phyloP scores from a whole-genome alignment of 2,113 vertebrate genomes.

The Odocoileus hemionus region DNA sequence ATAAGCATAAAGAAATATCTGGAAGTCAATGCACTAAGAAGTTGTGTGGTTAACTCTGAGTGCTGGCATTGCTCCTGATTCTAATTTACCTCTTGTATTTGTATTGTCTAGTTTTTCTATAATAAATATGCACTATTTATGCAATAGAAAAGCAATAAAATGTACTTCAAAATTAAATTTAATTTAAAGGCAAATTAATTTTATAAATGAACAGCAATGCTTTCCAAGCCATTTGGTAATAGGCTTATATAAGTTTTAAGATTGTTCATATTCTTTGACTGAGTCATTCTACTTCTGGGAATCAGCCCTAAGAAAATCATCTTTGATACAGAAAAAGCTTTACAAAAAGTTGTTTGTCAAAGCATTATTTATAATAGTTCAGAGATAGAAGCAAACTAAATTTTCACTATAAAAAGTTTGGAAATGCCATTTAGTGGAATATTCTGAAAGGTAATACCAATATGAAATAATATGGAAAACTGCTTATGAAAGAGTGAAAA shows the following conservation, averaged over 20 bases:
- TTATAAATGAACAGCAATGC: conserved; percentile 43
- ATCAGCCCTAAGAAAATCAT: conserved; percentile 32
- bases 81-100: neutral
- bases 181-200: conserved; percentile 59
- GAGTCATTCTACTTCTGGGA: conserved; percentile 33
- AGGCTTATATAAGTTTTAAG: conserved; percentile 8
- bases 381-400: neutral
- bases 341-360: conserved; percentile 24
- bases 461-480: neutral
- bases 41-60: neutral
- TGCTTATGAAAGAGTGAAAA: neutral
- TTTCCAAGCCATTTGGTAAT: conserved; percentile 35
- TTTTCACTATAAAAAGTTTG: conserved; percentile 2
- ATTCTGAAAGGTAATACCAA: neutral
- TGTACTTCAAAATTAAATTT: conserved; percentile 42
- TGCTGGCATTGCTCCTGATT: neutral
- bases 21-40: neutral
- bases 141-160: conserved; percentile 30
- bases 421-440: neutral
- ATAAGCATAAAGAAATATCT: neutral
- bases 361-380: conserved; percentile 28
- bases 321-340: conserved; percentile 20
- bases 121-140: conserved; percentile 21
- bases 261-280: conserved; percentile 42
- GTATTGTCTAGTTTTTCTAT: conserved; percentile 8